Evolutionary conservation across 1,140 invertebrate species (phyloP).

Genomic region (Euschistus heros): DNA sequence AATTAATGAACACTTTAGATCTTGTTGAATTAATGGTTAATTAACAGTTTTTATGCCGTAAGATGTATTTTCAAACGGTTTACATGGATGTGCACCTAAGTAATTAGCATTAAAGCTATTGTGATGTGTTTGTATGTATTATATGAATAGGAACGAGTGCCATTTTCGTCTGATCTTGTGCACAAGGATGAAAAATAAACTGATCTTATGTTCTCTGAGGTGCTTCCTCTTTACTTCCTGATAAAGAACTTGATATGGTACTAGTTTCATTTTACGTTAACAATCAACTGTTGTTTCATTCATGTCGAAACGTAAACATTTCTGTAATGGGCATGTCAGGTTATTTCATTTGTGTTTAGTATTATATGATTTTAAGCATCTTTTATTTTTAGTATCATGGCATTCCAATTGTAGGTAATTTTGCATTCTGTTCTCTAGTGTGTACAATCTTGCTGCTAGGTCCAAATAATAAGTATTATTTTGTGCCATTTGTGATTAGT

Average conservation of each 20-base stretch:
- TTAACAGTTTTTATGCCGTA: too few species aligned
- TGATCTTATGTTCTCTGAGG: not conserved
- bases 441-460: too few species aligned
- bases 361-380: too few species aligned
- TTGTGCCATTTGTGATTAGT: too few species aligned
- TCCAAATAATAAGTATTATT: too few species aligned
- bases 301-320: constrained; percentile 2
- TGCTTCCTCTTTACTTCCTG: not conserved
- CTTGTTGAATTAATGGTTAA: too few species aligned
- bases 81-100: too few species aligned
- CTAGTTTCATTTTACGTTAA: not conserved
- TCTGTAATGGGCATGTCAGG: not conserved
- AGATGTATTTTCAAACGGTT: too few species aligned
- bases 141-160: not conserved
- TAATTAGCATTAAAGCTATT: not conserved
- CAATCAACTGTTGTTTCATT: constrained; percentile 8
- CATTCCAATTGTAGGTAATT: too few species aligned
- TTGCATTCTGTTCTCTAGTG: too few species aligned
- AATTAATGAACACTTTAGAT: constrained; percentile 9
- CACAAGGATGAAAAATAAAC: constrained; percentile 13
- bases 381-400: too few species aligned
- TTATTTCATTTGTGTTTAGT: constrained; percentile 9
- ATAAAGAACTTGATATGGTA: too few species aligned
- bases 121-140: constrained; percentile 2
- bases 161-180: constrained; percentile 8